These are phyloP conservation scores for Parasteatoda tepidariorum DNA, from an alignment of 1,140 invertebrate species.

Conservation along the genomic window DNA sequence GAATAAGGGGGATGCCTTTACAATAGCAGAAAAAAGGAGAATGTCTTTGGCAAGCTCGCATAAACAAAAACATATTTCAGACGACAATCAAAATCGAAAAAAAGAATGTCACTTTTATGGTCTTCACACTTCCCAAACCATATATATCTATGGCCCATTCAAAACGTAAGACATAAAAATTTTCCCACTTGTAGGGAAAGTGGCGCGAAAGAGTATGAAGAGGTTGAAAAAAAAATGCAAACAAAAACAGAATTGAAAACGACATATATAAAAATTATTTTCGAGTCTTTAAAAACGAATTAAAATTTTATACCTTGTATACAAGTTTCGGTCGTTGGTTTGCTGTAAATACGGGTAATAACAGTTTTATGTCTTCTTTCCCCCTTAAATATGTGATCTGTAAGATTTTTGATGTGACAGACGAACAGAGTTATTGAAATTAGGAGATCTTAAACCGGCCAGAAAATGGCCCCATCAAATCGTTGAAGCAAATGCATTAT, in stretches of 20 bases:
- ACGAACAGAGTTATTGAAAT: conserved; percentile 52
- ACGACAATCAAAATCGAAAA: neutral
- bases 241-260: neutral
- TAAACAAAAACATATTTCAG: conserved; percentile 46
- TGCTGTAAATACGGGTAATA: conserved; percentile 24
- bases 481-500: conserved; percentile 15
- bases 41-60: neutral
- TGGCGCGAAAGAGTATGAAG: neutral
- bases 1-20: neutral
- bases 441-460: conserved; percentile 47
- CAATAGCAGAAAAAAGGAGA: conserved; percentile 15
- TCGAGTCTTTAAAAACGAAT: conserved; percentile 57
- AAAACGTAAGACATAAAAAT: conserved; percentile 33
- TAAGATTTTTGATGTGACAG: conserved; percentile 56
- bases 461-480: conserved; percentile 49
- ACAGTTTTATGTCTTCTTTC: conserved; percentile 44
- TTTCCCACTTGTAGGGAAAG: neutral
- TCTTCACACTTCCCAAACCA: conserved; percentile 21
- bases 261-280: conserved; percentile 55
- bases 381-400: conserved; percentile 35
- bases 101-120: conserved; percentile 10
- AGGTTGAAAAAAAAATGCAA: neutral
- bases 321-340: conserved; percentile 24
- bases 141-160: conserved; percentile 37
- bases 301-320: conserved; percentile 58